phyloP scores from a whole-genome alignment of 2,888 invertebrate species.

The Drosophila melanosoma region DNA sequence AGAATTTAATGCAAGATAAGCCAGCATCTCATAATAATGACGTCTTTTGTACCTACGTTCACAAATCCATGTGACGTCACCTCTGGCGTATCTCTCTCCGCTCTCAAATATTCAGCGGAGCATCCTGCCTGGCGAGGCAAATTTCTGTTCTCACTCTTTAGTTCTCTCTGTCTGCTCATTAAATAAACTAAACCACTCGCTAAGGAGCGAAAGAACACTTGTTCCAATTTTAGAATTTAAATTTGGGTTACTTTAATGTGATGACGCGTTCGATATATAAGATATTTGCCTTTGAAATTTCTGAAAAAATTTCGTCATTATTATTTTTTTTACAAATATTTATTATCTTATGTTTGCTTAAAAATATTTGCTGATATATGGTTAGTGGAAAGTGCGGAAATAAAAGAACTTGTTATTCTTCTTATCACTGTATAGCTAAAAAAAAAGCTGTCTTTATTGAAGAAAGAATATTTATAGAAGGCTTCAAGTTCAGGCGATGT shows the following conservation, averaged over 20 bases:
- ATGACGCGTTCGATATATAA: constrained; percentile 3
- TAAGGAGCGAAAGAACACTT: constrained; percentile 43
- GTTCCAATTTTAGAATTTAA: constrained; percentile 45
- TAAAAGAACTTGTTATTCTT: not conserved
- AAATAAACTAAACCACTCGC: constrained; percentile 23
- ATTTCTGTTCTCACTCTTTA: not conserved
- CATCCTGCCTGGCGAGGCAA: constrained; percentile 15
- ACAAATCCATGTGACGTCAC: constrained; percentile 19
- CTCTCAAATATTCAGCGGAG: constrained; percentile 40
- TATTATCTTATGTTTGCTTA: not conserved
- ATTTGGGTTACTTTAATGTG: not conserved
- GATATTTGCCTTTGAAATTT: not conserved
- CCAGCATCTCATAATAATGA: not conserved
- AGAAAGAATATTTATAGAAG: not conserved
- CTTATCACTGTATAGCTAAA: not conserved
- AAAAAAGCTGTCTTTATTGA: not conserved
- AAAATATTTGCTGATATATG: not conserved
- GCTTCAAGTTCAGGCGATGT: not conserved
- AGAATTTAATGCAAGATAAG: not conserved
- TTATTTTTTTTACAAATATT: not conserved
- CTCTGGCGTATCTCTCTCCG: not conserved
- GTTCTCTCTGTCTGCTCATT: not conserved
- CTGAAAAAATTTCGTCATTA: not conserved
- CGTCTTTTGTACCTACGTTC: constrained; percentile 24
- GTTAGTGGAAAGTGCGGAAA: not conserved